Evolutionary conservation across 2,797 vertebrate species (phyloP).

Genomic region (Steatocranus sp.): DNA sequence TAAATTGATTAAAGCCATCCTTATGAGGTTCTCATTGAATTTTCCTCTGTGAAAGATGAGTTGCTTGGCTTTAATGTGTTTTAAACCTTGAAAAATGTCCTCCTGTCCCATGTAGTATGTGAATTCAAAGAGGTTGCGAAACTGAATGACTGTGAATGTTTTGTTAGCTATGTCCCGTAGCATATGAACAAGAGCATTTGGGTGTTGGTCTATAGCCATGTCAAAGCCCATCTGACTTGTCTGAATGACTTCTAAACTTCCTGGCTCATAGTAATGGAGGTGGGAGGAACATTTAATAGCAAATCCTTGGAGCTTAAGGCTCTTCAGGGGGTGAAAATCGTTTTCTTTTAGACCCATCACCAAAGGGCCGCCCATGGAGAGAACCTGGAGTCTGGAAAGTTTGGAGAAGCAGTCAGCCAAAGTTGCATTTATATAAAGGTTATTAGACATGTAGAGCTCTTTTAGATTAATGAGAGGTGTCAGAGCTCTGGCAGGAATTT

Average conservation of each 20-base stretch:
- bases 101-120: slow-evolving; percentile 68
- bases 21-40: slow-evolving; percentile 82
- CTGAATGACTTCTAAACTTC: slow-evolving; percentile 74
- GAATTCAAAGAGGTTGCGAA: slow-evolving; percentile 85
- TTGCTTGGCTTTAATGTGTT: slow-evolving; percentile 42
- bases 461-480: slow-evolving; percentile 64
- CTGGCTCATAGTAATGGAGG: slow-evolving; percentile 73
- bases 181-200: slow-evolving; percentile 62
- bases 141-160: slow-evolving; percentile 70
- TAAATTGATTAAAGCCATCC: slow-evolving; percentile 76
- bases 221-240: slow-evolving; percentile 75
- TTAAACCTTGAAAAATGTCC: slow-evolving; percentile 77
- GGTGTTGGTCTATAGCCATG: slow-evolving; percentile 74
- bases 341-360: slow-evolving; percentile 62
- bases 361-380: slow-evolving; percentile 79
- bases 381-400: slow-evolving; percentile 56
- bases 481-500: slow-evolving; percentile 73
- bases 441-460: slow-evolving; percentile 79
- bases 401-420: slow-evolving; percentile 65
- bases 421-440: slow-evolving; percentile 68
- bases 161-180: slow-evolving; percentile 76
- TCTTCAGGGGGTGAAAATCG: slow-evolving; percentile 71
- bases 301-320: slow-evolving; percentile 69
- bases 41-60: slow-evolving; percentile 82
- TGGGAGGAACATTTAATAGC: slow-evolving; percentile 78